A percentile compares a stretch with the other conserved stretches of the same genome.
Evolutionary conservation across 2,797 vertebrate species (phyloP).

Genomic region (Phalanger gymnotis): DNA sequence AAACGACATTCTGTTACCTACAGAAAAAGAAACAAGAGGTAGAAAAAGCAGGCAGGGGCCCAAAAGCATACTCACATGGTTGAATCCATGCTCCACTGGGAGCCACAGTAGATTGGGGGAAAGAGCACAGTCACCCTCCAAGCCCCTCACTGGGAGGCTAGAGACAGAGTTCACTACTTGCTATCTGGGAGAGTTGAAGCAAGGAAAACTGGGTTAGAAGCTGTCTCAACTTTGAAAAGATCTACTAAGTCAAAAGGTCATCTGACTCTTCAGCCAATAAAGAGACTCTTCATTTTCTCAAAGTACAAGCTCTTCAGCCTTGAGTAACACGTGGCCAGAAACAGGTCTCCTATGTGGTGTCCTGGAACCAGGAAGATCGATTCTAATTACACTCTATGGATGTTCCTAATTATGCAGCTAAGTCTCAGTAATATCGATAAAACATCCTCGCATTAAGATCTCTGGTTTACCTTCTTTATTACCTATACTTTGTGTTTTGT

Average conservation of each 20-base stretch:
- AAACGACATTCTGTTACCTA: not conserved
- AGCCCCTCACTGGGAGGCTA: no score
- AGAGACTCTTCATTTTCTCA: not conserved
- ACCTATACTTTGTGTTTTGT: not conserved
- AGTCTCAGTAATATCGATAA: not conserved
- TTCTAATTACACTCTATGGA: not conserved
- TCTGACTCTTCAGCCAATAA: not conserved
- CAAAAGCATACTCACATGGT: not conserved
- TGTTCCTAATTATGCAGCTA: not conserved
- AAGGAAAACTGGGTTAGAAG: no score
- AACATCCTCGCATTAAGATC: not conserved
- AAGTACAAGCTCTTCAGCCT: not conserved
- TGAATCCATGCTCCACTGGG: not conserved
- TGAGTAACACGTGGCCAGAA: not conserved
- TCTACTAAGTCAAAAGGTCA: no score
- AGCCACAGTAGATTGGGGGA: no score
- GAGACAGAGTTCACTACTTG: no score
- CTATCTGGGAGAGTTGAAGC: no score
- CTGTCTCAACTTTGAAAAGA: no score
- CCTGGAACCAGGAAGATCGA: not conserved
- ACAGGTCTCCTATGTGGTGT: not conserved
- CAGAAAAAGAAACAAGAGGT: not conserved
- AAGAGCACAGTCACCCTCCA: no score
- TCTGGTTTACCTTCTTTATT: not conserved
- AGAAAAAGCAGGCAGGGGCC: not conserved